Percentiles rank a stretch among this genome's conserved stretches.
phyloP scores from a whole-genome alignment of 1,140 invertebrate species.

The Diorhabda sublineata region DNA sequence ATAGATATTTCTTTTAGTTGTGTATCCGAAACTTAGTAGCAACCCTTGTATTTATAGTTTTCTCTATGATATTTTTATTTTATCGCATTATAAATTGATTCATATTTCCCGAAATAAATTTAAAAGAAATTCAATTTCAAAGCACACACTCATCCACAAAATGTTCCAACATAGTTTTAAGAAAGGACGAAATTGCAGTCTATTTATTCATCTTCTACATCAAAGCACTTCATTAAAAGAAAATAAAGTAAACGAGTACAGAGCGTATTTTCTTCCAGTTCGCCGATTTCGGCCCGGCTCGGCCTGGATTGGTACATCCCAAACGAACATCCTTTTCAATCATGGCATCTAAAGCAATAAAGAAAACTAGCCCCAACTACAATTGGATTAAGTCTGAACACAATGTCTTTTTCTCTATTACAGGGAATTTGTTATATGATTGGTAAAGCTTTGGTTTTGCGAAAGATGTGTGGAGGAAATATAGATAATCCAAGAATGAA shows the following conservation, averaged over 20 bases:
- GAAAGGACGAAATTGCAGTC: background rate
- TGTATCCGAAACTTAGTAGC: no score
- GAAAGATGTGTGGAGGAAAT: conserved; percentile 2
- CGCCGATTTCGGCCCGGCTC: background rate
- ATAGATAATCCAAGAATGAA: conserved; percentile 1
- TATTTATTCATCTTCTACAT: conserved; percentile 7
- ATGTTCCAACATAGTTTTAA: background rate
- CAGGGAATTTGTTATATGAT: conserved; percentile 13
- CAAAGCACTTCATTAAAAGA: conserved; percentile 11
- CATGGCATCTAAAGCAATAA: conserved; percentile 7
- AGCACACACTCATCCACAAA: no score
- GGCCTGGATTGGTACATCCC: background rate
- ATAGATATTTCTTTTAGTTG: no score
- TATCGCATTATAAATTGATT: no score
- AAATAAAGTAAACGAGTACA: conserved; percentile 4
- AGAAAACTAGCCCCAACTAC: conserved; percentile 13
- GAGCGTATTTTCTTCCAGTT: background rate
- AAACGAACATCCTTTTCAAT: conserved; percentile 11
- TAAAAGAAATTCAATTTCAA: no score
- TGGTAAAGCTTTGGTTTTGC: conserved; percentile 8
- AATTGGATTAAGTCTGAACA: conserved; percentile 15
- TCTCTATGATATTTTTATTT: no score
- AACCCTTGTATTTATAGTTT: no score
- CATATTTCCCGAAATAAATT: no score
- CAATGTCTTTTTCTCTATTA: conserved; percentile 14